Evolutionary conservation across 2,113 vertebrate species (phyloP).

Genomic region (Fregetta grallaria): DNA sequence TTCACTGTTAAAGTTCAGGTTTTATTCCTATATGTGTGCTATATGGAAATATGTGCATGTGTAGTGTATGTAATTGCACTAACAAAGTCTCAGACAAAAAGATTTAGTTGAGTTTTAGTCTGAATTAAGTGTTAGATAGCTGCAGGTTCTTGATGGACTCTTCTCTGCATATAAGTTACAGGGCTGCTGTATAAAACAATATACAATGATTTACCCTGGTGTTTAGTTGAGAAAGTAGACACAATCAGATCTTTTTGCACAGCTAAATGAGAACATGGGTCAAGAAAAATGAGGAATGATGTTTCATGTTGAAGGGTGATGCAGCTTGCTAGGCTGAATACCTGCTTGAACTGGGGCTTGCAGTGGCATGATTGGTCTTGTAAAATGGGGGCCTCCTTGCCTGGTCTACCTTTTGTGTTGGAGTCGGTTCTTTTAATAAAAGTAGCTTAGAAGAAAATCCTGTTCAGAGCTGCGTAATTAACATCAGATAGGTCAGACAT

Average conservation of each 20-base stretch:
- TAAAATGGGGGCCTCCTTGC: neutral
- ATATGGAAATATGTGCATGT: neutral
- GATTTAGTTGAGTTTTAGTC: neutral
- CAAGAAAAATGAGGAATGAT: constrained; percentile 1
- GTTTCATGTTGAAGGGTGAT: neutral
- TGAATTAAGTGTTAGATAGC: neutral
- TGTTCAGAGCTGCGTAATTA: neutral
- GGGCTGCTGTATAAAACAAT: neutral
- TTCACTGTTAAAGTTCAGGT: neutral
- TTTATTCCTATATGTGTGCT: neutral
- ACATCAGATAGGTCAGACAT: neutral
- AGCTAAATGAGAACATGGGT: neutral
- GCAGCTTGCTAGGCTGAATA: neutral
- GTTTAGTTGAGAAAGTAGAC: neutral
- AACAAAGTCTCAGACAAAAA: neutral
- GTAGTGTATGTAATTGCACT: neutral
- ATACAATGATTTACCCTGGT: neutral
- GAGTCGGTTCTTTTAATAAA: neutral
- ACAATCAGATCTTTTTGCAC: neutral
- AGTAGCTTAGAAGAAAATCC: neutral
- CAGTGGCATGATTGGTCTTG: neutral
- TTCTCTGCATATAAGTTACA: neutral
- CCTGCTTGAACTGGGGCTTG: neutral
- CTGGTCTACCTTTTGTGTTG: neutral
- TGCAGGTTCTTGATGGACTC: neutral